Evolutionary conservation across 1,140 invertebrate species (phyloP), one percentile per base, ranked within the genome.

Genomic region (Limonius californicus): DNA sequence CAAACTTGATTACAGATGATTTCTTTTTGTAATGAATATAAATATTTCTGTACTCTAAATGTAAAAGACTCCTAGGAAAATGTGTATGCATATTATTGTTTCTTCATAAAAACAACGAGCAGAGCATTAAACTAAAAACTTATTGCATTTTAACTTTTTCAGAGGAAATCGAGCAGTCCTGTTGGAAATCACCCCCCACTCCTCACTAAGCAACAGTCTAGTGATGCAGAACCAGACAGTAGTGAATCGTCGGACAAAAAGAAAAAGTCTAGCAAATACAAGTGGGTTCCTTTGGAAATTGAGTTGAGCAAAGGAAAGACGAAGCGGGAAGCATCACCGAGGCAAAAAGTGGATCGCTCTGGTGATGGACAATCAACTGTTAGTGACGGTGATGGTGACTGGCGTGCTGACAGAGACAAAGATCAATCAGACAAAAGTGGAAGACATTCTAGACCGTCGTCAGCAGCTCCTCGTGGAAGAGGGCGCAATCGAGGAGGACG

Each of bases 231-330:
- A 42, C 50, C 42, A n/a, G 54, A 59, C n/a, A 47, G 54, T n/a
- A 14, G 23, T 11, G 59, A 54, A 19, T 32, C 43, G 2, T 42
- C 47, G 16, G 70, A 74, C 16, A 70, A 72, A 20, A 73, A 71
- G 55, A 70, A 67, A 60, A 79, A 79, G 63, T 69, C 74, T 54
- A 82, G 79, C 50, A 89, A 88, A 74, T 85, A 89, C 66, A 89
- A 88, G 77, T 91, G 89, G 89, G 84, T 89, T 43, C 88, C 87
- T 18, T 72, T 90, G 54, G 86, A 87, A 68, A 87, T 91, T 59
- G 87, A 89, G 67, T 65, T 87, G 61, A 73, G 79, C 2, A 87
- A 86, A 71, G 64, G 63, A 66, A 47, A 65, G 68, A 19, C n/a
- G 39, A 57, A 66, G 15, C 54, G 60, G 15, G 60, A 68, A 23